phyloP scores from a whole-genome alignment of 2,888 invertebrate genomes.

The Morpho helenor region DNA sequence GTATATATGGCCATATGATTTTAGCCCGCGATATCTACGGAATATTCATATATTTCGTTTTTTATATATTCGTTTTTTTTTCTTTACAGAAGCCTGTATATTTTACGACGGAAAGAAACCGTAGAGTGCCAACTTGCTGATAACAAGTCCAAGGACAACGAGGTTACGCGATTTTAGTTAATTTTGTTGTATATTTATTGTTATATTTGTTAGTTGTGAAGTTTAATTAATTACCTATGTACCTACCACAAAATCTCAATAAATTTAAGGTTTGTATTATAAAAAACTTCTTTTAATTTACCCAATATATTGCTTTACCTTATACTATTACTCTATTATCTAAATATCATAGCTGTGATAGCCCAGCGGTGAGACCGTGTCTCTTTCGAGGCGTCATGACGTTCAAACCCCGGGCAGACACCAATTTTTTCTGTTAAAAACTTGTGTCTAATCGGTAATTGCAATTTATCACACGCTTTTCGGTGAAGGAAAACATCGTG shows the following conservation, averaged over 20 bases:
- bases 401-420: too few species aligned
- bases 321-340: too few species aligned
- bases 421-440: too few species aligned
- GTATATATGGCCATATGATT: too few species aligned
- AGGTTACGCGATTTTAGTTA: conserved; percentile 64
- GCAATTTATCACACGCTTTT: too few species aligned
- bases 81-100: conserved; percentile 50
- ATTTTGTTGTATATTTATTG: conserved; percentile 40
- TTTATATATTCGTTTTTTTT: conserved; percentile 12
- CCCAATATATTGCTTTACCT: too few species aligned
- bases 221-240: conserved; percentile 33
- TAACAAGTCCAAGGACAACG: conserved; percentile 52
- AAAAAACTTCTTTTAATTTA: conserved; percentile 16
- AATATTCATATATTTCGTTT: background rate
- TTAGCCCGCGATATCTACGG: too few species aligned
- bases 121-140: conserved; percentile 34
- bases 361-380: too few species aligned
- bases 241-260: conserved; percentile 65
- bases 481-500: too few species aligned
- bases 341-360: too few species aligned
- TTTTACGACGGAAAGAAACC: conserved; percentile 47
- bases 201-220: conserved; percentile 30
- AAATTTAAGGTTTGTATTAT: conserved; percentile 63
- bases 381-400: too few species aligned
- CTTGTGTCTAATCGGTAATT: too few species aligned